phyloP scores from a whole-genome alignment of 1,140 invertebrate genomes.

The Drosophila repletoides region DNA sequence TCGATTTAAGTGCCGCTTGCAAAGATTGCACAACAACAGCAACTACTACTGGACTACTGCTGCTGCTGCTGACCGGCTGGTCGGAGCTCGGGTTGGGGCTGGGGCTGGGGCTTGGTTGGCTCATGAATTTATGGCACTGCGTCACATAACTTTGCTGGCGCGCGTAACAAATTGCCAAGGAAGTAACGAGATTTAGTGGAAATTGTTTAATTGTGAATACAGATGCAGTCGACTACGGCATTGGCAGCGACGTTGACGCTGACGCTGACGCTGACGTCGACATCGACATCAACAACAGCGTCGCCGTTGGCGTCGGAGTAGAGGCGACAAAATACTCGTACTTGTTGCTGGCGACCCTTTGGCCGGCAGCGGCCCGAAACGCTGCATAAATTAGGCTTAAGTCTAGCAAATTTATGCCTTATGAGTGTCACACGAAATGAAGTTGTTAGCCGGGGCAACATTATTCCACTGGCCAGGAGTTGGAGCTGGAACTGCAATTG shows the following conservation, averaged over 20 bases:
- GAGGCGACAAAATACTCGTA: constrained; percentile 52
- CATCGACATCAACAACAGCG: not conserved
- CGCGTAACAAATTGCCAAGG: constrained; percentile 82
- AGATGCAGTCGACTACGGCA: constrained; percentile 59
- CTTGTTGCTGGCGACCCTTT: constrained; percentile 64
- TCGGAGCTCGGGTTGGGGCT: constrained; percentile 7
- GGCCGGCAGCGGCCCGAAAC: constrained; percentile 42
- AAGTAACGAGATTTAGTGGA: constrained; percentile 82
- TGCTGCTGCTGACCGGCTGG: constrained; percentile 9
- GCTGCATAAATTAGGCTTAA: constrained; percentile 82
- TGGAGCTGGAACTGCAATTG: not conserved
- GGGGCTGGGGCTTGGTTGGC: constrained; percentile 56
- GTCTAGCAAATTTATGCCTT: constrained; percentile 82
- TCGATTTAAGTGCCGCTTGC: constrained; percentile 76
- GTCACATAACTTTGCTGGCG: constrained; percentile 82
- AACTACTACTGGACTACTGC: constrained; percentile 8
- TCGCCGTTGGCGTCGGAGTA: not conserved
- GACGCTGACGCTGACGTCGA: not conserved
- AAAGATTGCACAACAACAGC: constrained; percentile 57
- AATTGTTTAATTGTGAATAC: constrained; percentile 82
- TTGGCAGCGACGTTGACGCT: not conserved
- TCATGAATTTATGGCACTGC: constrained; percentile 80
- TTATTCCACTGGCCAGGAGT: constrained; percentile 44
- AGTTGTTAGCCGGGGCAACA: constrained; percentile 81
- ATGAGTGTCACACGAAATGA: constrained; percentile 80